Evolutionary conservation across 1,140 invertebrate genomes (phyloP), one percentile per base, ranked within the genome.

Genomic region (Procambarus virginalis): DNA sequence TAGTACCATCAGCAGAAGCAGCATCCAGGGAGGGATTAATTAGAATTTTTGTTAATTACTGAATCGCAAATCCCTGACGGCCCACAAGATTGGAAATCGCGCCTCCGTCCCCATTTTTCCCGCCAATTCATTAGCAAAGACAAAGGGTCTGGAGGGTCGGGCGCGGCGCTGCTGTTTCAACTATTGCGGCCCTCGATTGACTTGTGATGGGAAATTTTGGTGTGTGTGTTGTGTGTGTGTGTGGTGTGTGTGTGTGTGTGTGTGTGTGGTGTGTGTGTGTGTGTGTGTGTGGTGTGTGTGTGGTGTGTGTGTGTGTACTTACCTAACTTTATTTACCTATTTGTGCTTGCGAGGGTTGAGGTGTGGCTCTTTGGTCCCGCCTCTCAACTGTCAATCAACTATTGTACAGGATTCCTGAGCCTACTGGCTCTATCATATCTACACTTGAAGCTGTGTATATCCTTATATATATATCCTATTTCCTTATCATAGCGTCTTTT

Each of bases 51-150:
- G 49, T 89, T 89, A 89, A 89, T 89, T 83, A 89, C 80, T 89
- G 87, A 89, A 82, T 89, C 49, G 87, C 87, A 78, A 89, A 89
- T 89, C 87, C 86, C 87, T 64, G 68, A 76, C 45, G 79, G 80
- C 81, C 80, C 87, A 84, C 87, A 89, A 89, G 87, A 89, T 89
- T 89, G 87, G 86, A 89, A 89, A 84, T 83, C 80, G 87, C 87
- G 87, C 87, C 87, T 89, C 75, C 80, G 51, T 60, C 73, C 70
- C 80, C 84, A 84, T 89, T 89, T 89, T 89, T 84, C 70, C 81
- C 81, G 87, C 87, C 81, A 84, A 84, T 89, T 89, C 87, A 89
- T 89, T 89, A 89, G 81, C 81, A 75, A 84, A 89, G 87, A 89
- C 87, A 89, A 89, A 83, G 76, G 75, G 34, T 45, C 73, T n/a